Evolutionary conservation across 2,888 invertebrate species (phyloP).

Genomic region (Scaptodrosophila latifasciaeformis): DNA sequence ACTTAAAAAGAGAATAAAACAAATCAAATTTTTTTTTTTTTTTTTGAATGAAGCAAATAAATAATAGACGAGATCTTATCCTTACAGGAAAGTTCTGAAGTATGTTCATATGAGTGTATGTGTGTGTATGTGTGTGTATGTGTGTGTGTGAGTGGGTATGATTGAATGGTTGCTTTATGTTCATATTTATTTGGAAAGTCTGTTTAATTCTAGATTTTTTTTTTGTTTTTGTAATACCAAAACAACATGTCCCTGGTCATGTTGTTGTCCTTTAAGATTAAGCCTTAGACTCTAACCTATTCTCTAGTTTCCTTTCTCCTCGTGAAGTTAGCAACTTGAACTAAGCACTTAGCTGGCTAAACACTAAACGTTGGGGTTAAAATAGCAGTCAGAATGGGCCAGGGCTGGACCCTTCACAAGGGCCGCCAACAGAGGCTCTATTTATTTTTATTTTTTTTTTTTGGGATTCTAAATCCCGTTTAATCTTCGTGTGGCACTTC

Average conservation of each 20-base stretch:
- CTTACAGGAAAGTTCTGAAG: constrained; percentile 64
- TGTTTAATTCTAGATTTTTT: no score
- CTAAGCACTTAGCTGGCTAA: constrained; percentile 46
- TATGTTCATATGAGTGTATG: constrained; percentile 26
- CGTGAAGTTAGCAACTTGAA: constrained; percentile 51
- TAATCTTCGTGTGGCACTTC: constrained; percentile 73
- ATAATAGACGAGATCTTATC: constrained; percentile 63
- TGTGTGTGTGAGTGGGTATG: constrained; percentile 4
- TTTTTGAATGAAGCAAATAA: constrained; percentile 45
- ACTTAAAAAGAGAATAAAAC: constrained; percentile 23
- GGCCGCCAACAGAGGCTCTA: constrained; percentile 26
- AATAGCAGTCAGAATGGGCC: constrained; percentile 69
- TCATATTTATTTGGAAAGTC: no score
- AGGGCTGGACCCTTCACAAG: constrained; percentile 44
- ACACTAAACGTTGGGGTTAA: constrained; percentile 70
- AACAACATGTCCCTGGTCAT: no score
- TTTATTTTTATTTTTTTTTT: constrained; percentile 15
- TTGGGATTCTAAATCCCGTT: constrained; percentile 18
- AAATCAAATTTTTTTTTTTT: no score
- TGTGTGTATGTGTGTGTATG: constrained; percentile 12
- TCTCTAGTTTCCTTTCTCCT: no score
- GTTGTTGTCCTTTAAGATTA: no score
- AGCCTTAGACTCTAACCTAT: no score
- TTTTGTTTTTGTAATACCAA: no score
- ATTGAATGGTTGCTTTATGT: no score